Evolutionary conservation across 1,140 invertebrate genomes (phyloP).

Genomic region (Drosophila virilis): DNA sequence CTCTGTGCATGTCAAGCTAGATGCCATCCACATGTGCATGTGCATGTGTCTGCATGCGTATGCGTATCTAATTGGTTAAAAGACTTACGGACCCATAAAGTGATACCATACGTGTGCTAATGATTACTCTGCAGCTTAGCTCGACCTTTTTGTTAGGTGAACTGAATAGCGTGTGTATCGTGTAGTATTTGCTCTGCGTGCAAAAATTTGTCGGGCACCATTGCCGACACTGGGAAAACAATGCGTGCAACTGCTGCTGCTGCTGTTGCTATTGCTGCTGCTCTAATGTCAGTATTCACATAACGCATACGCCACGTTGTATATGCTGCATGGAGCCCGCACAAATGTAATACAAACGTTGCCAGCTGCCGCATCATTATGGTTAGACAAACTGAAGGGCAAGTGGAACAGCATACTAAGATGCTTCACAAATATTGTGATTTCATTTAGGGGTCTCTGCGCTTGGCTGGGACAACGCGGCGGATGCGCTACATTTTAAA

Average conservation of each 20-base stretch:
- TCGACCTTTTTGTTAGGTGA: constrained; percentile 3
- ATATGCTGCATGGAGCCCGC: background rate
- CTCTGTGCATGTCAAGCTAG: background rate
- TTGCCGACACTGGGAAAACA: constrained; percentile 13
- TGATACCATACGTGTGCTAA: background rate
- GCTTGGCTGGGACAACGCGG: constrained; percentile 1
- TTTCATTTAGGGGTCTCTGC: constrained; percentile 51
- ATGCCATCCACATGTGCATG: background rate
- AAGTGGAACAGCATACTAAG: constrained; percentile 33
- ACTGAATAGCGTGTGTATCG: background rate
- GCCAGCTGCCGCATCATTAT: constrained; percentile 14
- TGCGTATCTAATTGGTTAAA: background rate
- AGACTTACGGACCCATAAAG: constrained; percentile 1
- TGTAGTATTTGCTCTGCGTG: constrained; percentile 17
- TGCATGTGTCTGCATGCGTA: background rate
- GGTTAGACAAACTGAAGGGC: constrained; percentile 9
- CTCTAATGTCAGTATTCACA: constrained; percentile 20
- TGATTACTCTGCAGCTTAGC: constrained; percentile 1
- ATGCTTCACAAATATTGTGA: constrained; percentile 65
- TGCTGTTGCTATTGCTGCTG: background rate
- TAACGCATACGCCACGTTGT: constrained; percentile 38
- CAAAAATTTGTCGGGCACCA: constrained; percentile 18
- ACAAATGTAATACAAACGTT: constrained; percentile 3
- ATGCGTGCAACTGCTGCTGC: background rate
- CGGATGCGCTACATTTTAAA: constrained; percentile 39